phyloP scores from a whole-genome alignment of 2,113 vertebrate species.

The Martes martes region DNA sequence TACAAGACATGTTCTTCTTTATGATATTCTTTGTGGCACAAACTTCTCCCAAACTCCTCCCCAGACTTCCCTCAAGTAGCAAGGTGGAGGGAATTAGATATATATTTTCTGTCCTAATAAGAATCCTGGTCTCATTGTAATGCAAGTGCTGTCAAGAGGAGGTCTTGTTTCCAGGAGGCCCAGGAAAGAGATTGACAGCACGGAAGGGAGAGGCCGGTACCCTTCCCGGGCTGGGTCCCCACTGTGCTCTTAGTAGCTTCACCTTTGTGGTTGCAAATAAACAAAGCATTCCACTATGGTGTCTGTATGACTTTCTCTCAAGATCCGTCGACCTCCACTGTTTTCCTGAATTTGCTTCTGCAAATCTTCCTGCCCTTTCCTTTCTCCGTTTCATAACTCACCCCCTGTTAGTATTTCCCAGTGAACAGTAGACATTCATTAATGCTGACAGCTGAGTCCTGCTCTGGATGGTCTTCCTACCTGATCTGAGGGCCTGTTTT shows the following conservation, averaged over 20 bases:
- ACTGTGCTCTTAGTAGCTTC: neutral
- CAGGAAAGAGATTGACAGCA: no score
- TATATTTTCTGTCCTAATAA: no score
- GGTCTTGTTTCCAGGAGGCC: neutral
- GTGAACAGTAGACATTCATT: no score
- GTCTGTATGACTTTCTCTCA: neutral
- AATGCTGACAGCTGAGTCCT: neutral
- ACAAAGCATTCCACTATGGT: neutral
- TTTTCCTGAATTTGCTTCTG: neutral
- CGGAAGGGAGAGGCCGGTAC: neutral
- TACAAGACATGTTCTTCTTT: no score
- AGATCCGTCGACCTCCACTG: accelerated
- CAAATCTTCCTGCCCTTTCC: neutral
- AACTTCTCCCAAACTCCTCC: neutral
- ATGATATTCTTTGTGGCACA: neutral
- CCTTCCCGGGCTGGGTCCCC: accelerated
- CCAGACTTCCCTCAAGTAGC: neutral
- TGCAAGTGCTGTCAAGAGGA: neutral
- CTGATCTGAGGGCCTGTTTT: no score
- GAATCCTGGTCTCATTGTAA: neutral
- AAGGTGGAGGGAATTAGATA: no score
- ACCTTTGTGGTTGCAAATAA: no score
- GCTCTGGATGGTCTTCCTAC: neutral
- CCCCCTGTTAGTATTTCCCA: neutral
- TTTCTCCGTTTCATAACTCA: neutral